Conservation (phyloP, 2,113 vertebrate species). For the Steatornis caripensis region DNA sequence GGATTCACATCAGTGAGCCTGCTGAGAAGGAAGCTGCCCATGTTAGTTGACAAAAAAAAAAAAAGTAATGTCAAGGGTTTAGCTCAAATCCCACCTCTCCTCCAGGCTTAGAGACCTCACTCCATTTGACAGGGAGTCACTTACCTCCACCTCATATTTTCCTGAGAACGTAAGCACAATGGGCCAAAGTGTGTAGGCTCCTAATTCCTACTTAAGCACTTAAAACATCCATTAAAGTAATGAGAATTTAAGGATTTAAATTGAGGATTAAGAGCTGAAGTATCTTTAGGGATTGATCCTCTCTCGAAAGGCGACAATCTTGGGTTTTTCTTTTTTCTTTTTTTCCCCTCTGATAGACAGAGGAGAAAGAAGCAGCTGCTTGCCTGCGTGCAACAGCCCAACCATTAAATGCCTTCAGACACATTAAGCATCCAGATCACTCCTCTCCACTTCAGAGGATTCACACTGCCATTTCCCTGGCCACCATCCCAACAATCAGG, state of each 20-base stretch:
- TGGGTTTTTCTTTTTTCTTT: background rate
- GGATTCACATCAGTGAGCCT: background rate
- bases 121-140: background rate
- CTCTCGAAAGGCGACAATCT: too few species aligned
- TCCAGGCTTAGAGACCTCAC: background rate
- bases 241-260: slow-evolving; percentile 15
- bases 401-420: background rate
- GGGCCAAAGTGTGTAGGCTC: background rate
- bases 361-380: background rate
- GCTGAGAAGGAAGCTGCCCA: background rate
- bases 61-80: background rate
- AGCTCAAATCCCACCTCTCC: background rate
- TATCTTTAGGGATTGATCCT: background rate
- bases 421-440: background rate
- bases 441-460: background rate
- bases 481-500: background rate
- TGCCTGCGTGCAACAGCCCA: background rate
- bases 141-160: background rate
- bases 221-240: background rate
- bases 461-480: background rate
- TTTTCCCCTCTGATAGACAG: background rate
- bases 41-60: background rate
- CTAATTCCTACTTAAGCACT: slow-evolving; percentile 13
- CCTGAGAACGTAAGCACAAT: background rate
- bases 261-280: slow-evolving; percentile 19